Conservation (phyloP, 92 coral and sea anemone species). For the Desmophyllum pertusum region DNA sequence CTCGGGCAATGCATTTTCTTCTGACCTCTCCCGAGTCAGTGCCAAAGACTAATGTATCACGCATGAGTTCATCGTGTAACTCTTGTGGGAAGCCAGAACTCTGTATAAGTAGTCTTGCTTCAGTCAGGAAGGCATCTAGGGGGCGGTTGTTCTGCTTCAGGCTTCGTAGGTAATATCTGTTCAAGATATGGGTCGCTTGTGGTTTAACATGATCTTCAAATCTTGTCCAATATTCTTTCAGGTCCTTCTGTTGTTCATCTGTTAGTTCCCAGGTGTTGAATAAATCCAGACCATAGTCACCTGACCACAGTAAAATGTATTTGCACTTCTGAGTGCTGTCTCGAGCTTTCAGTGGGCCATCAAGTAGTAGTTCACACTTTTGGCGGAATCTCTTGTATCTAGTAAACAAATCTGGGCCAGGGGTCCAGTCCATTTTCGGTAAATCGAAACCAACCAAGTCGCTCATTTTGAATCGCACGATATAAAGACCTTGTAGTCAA, state of each 20-base stretch:
- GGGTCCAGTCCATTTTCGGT: constrained; percentile 67
- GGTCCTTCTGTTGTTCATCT: constrained; percentile 14
- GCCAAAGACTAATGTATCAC: constrained; percentile 24
- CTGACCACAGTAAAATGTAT: too few relatives aligned
- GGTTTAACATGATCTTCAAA: too few relatives aligned
- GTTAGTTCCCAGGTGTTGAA: constrained; percentile 49
- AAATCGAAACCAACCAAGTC: constrained; percentile 54
- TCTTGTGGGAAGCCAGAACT: constrained; percentile 57
- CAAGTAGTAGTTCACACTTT: constrained; percentile 63
- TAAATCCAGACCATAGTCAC: constrained; percentile 57
- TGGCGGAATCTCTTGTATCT: constrained; percentile 50
- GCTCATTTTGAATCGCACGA: too few relatives aligned
- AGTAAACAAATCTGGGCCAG: constrained; percentile 58
- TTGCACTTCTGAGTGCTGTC: too few relatives aligned
- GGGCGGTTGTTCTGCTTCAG: too few relatives aligned
- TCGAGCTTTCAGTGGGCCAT: constrained; percentile 59
- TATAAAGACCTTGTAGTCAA: too few relatives aligned
- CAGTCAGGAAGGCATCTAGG: too few relatives aligned
- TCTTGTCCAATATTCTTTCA: too few relatives aligned
- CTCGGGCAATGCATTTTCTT: not conserved
- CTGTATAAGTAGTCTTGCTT: constrained; percentile 50
- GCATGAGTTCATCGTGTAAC: not conserved
- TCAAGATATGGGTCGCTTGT: too few relatives aligned
- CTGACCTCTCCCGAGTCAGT: too few relatives aligned
- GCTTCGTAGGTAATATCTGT: too few relatives aligned